Base-by-base conservation (phyloP, 1,140 invertebrate species). In the Oryctes rhinoceros region DNA sequence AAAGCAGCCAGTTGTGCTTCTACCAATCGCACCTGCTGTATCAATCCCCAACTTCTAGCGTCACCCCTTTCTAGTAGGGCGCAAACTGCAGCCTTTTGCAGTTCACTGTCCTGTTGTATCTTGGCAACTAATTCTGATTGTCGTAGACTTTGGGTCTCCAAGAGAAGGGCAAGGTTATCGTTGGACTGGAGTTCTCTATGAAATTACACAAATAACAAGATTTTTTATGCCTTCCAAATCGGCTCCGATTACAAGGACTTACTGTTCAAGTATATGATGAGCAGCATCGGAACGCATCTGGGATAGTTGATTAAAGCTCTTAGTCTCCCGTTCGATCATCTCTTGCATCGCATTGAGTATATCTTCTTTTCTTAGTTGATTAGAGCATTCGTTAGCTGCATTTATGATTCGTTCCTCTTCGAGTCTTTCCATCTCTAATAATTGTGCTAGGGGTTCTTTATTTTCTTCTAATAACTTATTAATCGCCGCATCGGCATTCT, bases 1-100 rank as follows among this genome's bases (percentile, higher is more conserved):
- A 96, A 88, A 78, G 91, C 90, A 59, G 92, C 92, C 79, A 96
- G 88, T 88, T 96, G 93, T 37, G 91, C 90, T 83, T 96, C 92
- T 65, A 96, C 93, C 47, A 96, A 88, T 80, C 91, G 90, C 80
- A 96, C 94, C 90, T 96, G 94, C 84, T 94, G 92, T 80, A 92
- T 89, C 11, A 96, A 89, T 83, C 94, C 92, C 91, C 93, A 93
- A 80, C 92, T 92, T 84, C 93, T 90, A 10, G 93, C 90, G 89
- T 96, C 95, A 82, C 92, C 92, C 84, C 92, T 90, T 88, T 94
- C 92, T 79, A 95, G 87, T 30, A 96, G 87, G 11, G 92, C 91
- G 79, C 92, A 91, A 48, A 96, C 92, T 6, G 93, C 92, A 65
- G 91, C 92, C 87, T 93, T 94, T 86, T 96, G 94, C 37, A 95